These are phyloP conservation scores for Diploptera punctata DNA, from an alignment of 2,888 invertebrate genomes.

Conservation along the genomic window DNA sequence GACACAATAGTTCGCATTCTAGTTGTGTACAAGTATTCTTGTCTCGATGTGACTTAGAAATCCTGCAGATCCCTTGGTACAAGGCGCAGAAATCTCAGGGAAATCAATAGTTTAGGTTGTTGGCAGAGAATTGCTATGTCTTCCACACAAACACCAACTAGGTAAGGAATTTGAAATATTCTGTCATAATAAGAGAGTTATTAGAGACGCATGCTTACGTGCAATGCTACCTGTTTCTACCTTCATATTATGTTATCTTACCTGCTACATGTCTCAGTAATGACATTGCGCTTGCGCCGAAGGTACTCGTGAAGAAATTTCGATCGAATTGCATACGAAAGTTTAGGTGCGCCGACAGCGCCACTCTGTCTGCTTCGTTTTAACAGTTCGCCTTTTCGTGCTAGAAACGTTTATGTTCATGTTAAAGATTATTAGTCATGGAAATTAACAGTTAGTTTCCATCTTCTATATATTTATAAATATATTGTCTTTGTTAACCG, in stretches of 20 bases:
- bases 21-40: no score
- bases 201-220: not conserved
- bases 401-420: no score
- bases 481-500: no score
- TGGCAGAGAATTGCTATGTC: not conserved
- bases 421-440: no score
- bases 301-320: no score
- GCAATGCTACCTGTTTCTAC: not conserved
- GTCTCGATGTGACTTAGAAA: no score
- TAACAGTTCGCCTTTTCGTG: no score
- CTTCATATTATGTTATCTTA: not conserved
- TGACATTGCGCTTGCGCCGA: not conserved
- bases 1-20: no score
- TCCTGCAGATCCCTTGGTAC: not conserved
- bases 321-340: not conserved
- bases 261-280: not conserved
- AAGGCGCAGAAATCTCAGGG: not conserved
- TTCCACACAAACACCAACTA: not conserved
- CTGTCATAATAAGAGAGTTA: not conserved
- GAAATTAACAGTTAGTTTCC: no score
- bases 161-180: not conserved
- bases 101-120: not conserved
- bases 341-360: not conserved
- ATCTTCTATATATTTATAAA: no score
- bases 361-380: not conserved